Base-by-base conservation (phyloP, 1,140 invertebrate genomes). In the Zeugodacus cucurbitae region DNA sequence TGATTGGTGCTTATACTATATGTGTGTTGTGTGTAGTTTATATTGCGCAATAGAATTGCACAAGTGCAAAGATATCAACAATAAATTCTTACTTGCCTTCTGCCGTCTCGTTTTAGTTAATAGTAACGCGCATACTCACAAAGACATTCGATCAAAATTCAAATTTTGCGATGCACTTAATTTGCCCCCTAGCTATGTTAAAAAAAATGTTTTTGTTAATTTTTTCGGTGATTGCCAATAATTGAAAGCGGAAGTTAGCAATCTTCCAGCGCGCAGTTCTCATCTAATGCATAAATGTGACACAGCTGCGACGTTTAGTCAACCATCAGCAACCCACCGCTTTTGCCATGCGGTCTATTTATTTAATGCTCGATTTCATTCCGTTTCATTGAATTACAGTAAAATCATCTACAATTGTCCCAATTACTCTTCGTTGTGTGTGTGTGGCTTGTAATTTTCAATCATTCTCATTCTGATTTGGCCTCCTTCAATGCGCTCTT, bases 231-330 rank as follows among this genome's bases (percentile, higher is more conserved):
- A 22, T 82, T 82, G 74, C 74, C 74, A 41, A 82, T 82, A 82
- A 82, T 82, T 82, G 74, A 82, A 82, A 82, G 74, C 74, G 74
- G 74, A 82, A 82, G 74, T 82, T 48, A 48, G 74, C 74, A 82
- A 82, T 82, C 74, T 82, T 26, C 74, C 14, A 48, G 8, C 41
- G 8, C 29, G 10, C 74, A 74, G 22, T 74, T 74, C 70, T 22
- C 70, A 74, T 74, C 70, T 22, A 41, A 41, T 11, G 74, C 41
- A n/a, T 22, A 78, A 2, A 48, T 26, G 37, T 48, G 37, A 41
- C 74, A 44, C 74, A 82, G 74, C 34, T 82, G 74, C 44, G 34
- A n/a, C 48, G 48, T 82, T 82, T 82, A 82, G 41, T 82, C 74
- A 82, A 41, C 74, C 74, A 48, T 82, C 41, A 6, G 26, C 74